Base-by-base conservation (phyloP, 2,797 vertebrate species). In the Hydrocynus forskahlii region DNA sequence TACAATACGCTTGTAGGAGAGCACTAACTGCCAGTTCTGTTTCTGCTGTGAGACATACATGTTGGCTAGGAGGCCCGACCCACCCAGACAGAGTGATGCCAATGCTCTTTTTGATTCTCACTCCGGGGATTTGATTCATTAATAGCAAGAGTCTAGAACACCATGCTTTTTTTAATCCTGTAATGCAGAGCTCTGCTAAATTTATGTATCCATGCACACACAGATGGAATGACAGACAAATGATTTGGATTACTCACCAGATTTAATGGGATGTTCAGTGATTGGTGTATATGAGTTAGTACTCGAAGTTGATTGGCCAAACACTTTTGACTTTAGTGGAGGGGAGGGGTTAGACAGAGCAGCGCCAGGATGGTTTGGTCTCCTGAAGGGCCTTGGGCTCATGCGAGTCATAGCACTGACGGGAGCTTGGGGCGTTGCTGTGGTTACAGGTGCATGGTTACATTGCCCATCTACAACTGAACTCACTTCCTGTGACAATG, bases 391-490 rank as follows among this genome's bases (percentile, higher is more conserved):
- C 19, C 73, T 81, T 4, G 79, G 79, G 35, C 79, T 84, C 70
- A 84, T 81, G 45, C 75, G 70, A 78, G 55, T 84, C 78, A 76
- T 77, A 62, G 78, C 38, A 21, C 50, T 76, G 29, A 81, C 62
- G 13, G 78, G 74, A 25, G 67, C 29, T 81, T 69, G 79, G 17
- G 50, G 38, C 25, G 10, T 77, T 64, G 66, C 35, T 23, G 48
- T 5, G 38, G 57, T 55, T 70, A 19, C 17, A 17, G 76, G 48
- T 14, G 6, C 62, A 59, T n/a, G 55, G 66, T 78, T 78, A 17
- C n/a, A 38, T 8, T 45, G 76, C 19, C 35, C n/a, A 8, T 83
- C 77, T n/a, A 75, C 48, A 21, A 55, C 57, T 70, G 77, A 71
- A 17, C 48, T 19, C 5, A 35, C 55, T 8, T 83, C 66, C 48